Base-by-base conservation (phyloP, 37 sponge, comb jelly and placozoan species). In the Bolinopsis microptera region DNA sequence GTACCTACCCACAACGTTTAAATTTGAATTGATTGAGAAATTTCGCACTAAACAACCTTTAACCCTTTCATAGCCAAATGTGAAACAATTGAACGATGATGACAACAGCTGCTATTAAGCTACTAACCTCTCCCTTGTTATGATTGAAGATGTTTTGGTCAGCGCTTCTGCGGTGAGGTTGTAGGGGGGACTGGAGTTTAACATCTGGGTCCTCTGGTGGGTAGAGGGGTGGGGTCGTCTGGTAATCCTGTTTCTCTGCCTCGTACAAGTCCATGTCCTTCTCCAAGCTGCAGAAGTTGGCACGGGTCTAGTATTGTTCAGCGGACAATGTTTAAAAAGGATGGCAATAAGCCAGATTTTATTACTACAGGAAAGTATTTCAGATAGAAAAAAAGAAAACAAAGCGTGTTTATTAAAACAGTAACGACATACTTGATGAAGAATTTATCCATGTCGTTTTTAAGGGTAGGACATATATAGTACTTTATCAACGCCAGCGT, bases 351-450 rank as follows among this genome's bases (percentile, higher is more conserved):
- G n/a, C n/a, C n/a, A n/a, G n/a, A n/a, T n/a, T n/a, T n/a, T n/a
- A n/a, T n/a, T n/a, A n/a, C n/a, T n/a, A n/a, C n/a, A n/a, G n/a
- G n/a, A n/a, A n/a, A n/a, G n/a, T n/a, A n/a, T n/a, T n/a, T n/a
- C n/a, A n/a, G n/a, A n/a, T n/a, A n/a, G n/a, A n/a, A n/a, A n/a
- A n/a, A n/a, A n/a, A n/a, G n/a, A n/a, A n/a, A n/a, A n/a, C n/a
- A n/a, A n/a, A n/a, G n/a, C n/a, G n/a, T n/a, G n/a, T n/a, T n/a
- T n/a, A n/a, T n/a, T n/a, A n/a, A n/a, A n/a, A n/a, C n/a, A n/a
- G n/a, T n/a, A n/a, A n/a, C n/a, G n/a, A n/a, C n/a, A n/a, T n/a
- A 86, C 90, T 86, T 28, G 90, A 86, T 30, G 36, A 86, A 86
- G 61, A 33, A 86, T 21, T 27, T 28, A n/a, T 86, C 90, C 90